phyloP scores from a whole-genome alignment of 1,140 invertebrate genomes.

The Plectrocnemia conspersa region DNA sequence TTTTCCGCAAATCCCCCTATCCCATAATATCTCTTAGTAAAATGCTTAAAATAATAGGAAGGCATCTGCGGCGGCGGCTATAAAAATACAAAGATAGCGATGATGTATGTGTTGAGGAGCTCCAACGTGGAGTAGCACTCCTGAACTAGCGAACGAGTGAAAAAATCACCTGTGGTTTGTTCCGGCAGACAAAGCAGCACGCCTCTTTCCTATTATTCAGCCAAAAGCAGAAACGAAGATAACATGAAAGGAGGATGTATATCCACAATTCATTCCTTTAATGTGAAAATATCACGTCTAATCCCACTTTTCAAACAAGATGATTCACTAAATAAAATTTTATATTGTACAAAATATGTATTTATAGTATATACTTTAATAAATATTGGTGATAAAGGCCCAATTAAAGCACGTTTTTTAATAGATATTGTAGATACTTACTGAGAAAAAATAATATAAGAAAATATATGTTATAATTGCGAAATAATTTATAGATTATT shows the following conservation, averaged over 20 bases:
- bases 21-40: constrained; percentile 32
- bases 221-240: background rate
- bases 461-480: too few species aligned
- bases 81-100: constrained; percentile 36
- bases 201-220: constrained; percentile 5
- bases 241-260: background rate
- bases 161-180: constrained; percentile 13
- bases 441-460: too few species aligned
- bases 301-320: background rate
- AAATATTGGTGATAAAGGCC: too few species aligned
- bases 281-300: background rate
- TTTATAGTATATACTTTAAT: too few species aligned
- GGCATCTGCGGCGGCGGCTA: constrained; percentile 32
- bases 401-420: too few species aligned
- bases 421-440: too few species aligned
- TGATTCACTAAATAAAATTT: background rate
- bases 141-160: background rate
- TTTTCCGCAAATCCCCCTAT: constrained; percentile 29
- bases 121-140: constrained; percentile 10
- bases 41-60: constrained; percentile 34
- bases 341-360: background rate
- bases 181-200: constrained; percentile 1
- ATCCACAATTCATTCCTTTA: too few species aligned
- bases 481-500: too few species aligned
- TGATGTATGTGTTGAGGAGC: constrained; percentile 30